A percentile compares a stretch with the other conserved stretches of the same genome.
These are phyloP conservation scores for Streptopelia turtur DNA, from an alignment of 2,797 vertebrate genomes.

Conservation along the genomic window DNA sequence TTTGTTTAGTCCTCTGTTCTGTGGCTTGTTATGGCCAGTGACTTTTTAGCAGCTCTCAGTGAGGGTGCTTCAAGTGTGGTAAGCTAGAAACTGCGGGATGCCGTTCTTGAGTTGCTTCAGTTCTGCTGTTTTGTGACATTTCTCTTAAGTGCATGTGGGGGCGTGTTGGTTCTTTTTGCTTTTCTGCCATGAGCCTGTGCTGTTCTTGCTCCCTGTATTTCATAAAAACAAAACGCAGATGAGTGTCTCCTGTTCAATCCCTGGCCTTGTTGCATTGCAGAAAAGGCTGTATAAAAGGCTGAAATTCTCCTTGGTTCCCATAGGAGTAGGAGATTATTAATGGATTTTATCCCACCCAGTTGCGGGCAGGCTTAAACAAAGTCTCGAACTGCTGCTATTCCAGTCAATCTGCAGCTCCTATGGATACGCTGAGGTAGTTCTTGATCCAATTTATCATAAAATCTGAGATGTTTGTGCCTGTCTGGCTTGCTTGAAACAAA, in stretches of 20 bases:
- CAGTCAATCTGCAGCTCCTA: background rate
- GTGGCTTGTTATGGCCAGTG: background rate
- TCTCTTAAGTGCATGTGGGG: accelerated
- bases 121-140: background rate
- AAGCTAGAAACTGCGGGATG: background rate
- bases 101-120: background rate
- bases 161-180: background rate
- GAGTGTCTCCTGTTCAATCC: background rate
- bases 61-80: background rate
- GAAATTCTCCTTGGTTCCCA: background rate
- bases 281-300: background rate
- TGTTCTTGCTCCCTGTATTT: background rate
- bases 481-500: background rate
- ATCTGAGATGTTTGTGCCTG: background rate
- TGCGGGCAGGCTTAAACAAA: constrained; percentile 49
- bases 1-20: background rate
- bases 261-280: background rate
- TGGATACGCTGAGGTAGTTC: background rate
- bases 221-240: background rate
- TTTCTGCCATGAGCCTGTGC: background rate
- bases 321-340: constrained; percentile 4
- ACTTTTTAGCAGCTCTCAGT: background rate
- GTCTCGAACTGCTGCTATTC: background rate
- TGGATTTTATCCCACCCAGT: constrained; percentile 12
- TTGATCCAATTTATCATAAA: background rate